phyloP scores from a whole-genome alignment of 2,797 vertebrate species.

The Falco cherrug region DNA sequence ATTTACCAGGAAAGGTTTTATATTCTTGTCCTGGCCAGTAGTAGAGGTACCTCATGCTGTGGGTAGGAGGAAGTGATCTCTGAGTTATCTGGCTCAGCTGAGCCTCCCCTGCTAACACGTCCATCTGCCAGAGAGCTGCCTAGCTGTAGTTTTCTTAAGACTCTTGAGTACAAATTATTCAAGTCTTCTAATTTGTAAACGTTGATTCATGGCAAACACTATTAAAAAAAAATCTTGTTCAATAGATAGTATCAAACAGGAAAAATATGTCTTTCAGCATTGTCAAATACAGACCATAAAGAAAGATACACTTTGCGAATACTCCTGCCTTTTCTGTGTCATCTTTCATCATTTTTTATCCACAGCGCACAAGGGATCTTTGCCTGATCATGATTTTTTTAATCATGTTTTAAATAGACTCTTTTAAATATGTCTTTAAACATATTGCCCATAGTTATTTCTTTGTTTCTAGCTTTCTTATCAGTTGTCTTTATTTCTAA shows the following conservation, averaged over 20 bases:
- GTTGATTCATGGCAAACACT: background rate
- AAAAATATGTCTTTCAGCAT: background rate
- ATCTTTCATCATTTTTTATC: background rate
- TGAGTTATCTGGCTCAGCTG: slow-evolving; percentile 9
- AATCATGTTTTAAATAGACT: background rate
- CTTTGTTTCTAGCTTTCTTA: background rate
- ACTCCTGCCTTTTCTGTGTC: background rate
- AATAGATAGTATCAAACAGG: background rate
- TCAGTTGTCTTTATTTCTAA: background rate
- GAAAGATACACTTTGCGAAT: background rate
- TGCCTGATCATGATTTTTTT: background rate
- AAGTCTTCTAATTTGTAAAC: background rate
- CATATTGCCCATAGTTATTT: background rate
- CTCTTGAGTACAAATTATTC: background rate
- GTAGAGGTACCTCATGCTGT: background rate
- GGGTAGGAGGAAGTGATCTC: slow-evolving; percentile 23
- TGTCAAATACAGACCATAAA: background rate
- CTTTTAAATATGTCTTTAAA: background rate
- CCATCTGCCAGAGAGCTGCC: slow-evolving; percentile 42
- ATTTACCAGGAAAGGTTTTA: background rate
- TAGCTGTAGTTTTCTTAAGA: background rate
- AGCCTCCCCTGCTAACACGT: slow-evolving; percentile 28
- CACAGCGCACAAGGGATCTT: background rate
- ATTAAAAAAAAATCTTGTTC: background rate
- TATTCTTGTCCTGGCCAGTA: background rate